These are phyloP conservation scores for Euura saliciscinereae DNA, from an alignment of 1,140 invertebrate genomes.

Conservation along the genomic window DNA sequence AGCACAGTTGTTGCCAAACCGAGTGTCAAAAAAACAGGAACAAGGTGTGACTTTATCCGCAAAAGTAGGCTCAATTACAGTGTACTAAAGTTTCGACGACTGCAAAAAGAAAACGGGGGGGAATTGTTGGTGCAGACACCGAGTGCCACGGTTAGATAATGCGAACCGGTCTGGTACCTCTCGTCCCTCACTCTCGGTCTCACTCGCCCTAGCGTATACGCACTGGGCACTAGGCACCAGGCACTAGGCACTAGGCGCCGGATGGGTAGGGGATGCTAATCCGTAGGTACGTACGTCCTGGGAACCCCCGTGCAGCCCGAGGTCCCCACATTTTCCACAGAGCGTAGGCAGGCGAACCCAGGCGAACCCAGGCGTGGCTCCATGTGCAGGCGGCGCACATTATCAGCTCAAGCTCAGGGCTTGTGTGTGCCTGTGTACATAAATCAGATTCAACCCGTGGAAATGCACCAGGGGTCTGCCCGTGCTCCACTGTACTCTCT, in stretches of 20 bases:
- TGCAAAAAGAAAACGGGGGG: not conserved
- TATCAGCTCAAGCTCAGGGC: not conserved
- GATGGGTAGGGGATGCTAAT: conserved; percentile 1
- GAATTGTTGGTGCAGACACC: not conserved
- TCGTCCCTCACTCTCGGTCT: not conserved
- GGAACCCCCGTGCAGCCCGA: not conserved
- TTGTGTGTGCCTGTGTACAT: not conserved
- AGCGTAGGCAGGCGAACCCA: not conserved
- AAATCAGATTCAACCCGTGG: conserved; percentile 5
- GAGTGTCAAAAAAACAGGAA: too few species aligned
- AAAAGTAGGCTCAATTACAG: too few species aligned
- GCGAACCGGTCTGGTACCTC: not conserved
- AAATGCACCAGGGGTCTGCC: not conserved
- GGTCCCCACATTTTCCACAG: not conserved
- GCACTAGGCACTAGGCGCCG: not conserved
- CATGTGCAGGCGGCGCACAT: not conserved
- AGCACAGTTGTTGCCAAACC: too few species aligned
- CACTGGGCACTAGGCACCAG: not conserved
- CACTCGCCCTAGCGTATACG: not conserved
- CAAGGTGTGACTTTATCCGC: too few species aligned
- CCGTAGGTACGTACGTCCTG: conserved; percentile 3
- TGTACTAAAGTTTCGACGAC: too few species aligned
- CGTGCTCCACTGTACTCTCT: too few species aligned
- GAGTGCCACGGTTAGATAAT: conserved; percentile 1
- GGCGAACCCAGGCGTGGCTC: not conserved